These are phyloP conservation scores for Lasioglossum baleicum DNA, from an alignment of 1,140 invertebrate genomes.

Conservation along the genomic window DNA sequence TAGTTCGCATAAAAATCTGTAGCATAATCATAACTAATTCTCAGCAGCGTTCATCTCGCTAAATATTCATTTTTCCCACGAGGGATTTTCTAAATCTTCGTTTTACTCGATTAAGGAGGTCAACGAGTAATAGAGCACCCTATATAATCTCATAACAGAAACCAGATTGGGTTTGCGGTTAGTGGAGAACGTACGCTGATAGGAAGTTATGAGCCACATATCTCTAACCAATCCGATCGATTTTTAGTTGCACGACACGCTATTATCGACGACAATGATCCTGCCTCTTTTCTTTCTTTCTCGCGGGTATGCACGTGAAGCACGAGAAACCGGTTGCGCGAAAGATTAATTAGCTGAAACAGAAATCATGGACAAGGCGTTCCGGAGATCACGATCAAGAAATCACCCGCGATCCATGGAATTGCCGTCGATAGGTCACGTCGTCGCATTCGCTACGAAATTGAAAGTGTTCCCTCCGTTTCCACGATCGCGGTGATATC, in stretches of 20 bases:
- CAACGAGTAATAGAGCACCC: no score
- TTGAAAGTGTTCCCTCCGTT: slow-evolving; percentile 22
- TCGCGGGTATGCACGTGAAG: not conserved
- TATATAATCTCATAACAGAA: not conserved
- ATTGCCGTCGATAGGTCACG: slow-evolving; percentile 37
- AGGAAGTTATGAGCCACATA: slow-evolving; percentile 6
- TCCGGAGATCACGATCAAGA: slow-evolving; percentile 28
- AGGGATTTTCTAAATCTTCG: no score
- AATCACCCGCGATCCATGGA: slow-evolving; percentile 30
- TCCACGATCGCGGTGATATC: slow-evolving; percentile 25
- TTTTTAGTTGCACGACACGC: slow-evolving; percentile 11
- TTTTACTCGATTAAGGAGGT: no score
- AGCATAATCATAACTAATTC: no score
- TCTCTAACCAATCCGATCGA: slow-evolving; percentile 1
- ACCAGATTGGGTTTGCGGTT: not conserved
- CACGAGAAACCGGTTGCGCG: slow-evolving; percentile 19
- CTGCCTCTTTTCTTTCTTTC: slow-evolving; percentile 8
- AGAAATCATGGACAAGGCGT: slow-evolving; percentile 28
- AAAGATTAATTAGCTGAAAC: slow-evolving; percentile 50
- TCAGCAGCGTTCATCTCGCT: no score
- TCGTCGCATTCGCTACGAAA: slow-evolving; percentile 16
- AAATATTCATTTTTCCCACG: no score
- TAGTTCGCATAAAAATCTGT: no score
- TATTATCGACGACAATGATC: slow-evolving; percentile 34
- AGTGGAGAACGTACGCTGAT: not conserved